A percentile compares a stretch with the other conserved stretches of the same genome.
Evolutionary conservation across 1,140 invertebrate species (phyloP).

Genomic region (Penaeus japonicus): DNA sequence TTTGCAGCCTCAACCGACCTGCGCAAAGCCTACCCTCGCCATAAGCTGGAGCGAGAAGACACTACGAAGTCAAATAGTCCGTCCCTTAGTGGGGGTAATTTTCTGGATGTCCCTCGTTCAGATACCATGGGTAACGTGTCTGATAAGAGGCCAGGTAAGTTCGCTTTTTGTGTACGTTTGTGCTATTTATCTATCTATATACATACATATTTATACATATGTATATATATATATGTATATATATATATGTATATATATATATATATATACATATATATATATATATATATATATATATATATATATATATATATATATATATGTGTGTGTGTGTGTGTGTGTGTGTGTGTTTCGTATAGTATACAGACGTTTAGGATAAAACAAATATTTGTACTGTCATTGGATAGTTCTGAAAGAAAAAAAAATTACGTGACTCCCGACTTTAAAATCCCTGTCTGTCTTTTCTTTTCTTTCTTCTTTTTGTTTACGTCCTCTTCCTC

Average conservation of each 20-base stretch:
- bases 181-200: too few species aligned
- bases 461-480: too few species aligned
- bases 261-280: conserved; percentile 1
- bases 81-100: conserved; percentile 55
- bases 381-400: too few species aligned
- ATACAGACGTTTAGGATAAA: too few species aligned
- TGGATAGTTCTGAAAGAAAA: too few species aligned
- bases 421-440: too few species aligned
- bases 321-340: neutral
- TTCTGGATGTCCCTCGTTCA: conserved; percentile 57
- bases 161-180: too few species aligned
- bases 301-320: conserved; percentile 27
- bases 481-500: too few species aligned
- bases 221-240: neutral
- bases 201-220: too few species aligned
- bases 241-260: conserved; percentile 1
- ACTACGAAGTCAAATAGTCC: conserved; percentile 57
- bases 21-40: conserved; percentile 35
- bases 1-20: neutral
- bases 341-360: too few species aligned
- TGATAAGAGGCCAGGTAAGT: conserved; percentile 21
- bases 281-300: conserved; percentile 10
- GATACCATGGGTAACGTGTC: conserved; percentile 47
- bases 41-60: conserved; percentile 55
- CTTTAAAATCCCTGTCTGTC: too few species aligned